Conservation (phyloP, 2,797 vertebrate genomes). For the Lithobates pipiens region DNA sequence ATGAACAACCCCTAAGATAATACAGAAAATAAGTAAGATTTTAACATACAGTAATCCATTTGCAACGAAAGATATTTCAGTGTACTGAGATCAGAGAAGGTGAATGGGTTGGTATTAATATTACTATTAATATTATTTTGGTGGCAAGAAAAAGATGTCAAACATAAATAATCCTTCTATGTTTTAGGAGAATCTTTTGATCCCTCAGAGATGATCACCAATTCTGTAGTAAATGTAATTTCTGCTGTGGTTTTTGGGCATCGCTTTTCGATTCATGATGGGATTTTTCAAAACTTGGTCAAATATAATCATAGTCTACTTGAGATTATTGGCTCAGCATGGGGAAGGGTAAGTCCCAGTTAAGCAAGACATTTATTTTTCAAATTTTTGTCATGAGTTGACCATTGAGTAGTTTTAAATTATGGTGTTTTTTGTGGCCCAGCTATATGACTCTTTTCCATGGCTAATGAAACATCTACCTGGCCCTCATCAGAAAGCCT, state of each 20-base stretch:
- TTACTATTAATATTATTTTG: too few species aligned
- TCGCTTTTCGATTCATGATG: slow-evolving; percentile 64
- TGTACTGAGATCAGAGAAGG: too few species aligned
- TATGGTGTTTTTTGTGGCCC: neutral
- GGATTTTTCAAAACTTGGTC: slow-evolving; percentile 62
- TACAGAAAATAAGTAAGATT: too few species aligned
- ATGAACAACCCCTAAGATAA: too few species aligned
- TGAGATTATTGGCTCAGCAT: slow-evolving; percentile 35
- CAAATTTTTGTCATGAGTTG: neutral
- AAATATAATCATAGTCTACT: accelerated
- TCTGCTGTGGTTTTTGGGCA: slow-evolving; percentile 59
- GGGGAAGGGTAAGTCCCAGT: slow-evolving; percentile 61
- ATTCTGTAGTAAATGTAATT: slow-evolving; percentile 62
- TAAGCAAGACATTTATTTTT: neutral
- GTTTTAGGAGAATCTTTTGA: slow-evolving; percentile 64
- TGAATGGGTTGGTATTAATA: too few species aligned
- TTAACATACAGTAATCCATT: too few species aligned
- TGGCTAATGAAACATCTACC: slow-evolving; percentile 63
- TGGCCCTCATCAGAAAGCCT: slow-evolving; percentile 41
- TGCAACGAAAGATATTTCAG: too few species aligned
- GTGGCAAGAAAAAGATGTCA: neutral
- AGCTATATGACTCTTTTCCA: slow-evolving; percentile 66
- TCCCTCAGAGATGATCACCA: slow-evolving; percentile 27
- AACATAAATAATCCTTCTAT: neutral
- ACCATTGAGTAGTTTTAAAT: neutral